Evolutionary conservation across 2,888 invertebrate species (phyloP), one percentile per base, ranked within the genome.

Genomic region (Mesorhabditis spiculigera): DNA sequence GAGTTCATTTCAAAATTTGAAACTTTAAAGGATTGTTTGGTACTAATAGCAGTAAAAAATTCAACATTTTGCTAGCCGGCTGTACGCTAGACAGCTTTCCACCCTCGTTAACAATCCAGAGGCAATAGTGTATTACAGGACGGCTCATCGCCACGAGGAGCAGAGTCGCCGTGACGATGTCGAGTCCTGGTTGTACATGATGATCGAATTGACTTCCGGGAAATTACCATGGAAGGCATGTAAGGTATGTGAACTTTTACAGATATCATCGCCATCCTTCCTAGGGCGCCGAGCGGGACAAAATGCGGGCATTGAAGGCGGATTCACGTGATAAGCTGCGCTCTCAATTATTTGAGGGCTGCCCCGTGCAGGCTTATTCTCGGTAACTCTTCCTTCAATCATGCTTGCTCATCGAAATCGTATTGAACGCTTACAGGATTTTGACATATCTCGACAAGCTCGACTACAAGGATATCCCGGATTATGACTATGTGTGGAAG

Each of bases 141-240:
- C 28, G 28, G 28, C 28, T 28, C 28, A 28, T 28, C 28, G 28
- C 4, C 66, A 74, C 71, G 74, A 71, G 61, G 77, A 77, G 42
- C 77, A 77, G 63, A 73, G 73, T 4, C 70, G 77, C 1, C 74
- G 74, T 63, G 77, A 77, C 67, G 77, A 77, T 44, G 62, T 75
- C 28, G 77, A 77, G 67, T 67, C 74, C 13, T 77, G 77, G 77
- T 75, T 75, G 77, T 77, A 77, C 67, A 75, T 75, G 77, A 50
- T 71, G 2, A 69, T 72, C 44, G 77, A 77, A 68, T 68, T 73
- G 66, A 72, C 74, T 41, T 62, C 68, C 6, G 58, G 65, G 45
- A 71, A 73, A 16, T 45, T 77, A 41, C 77, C 77, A 28, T 77
- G 77, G 77, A 77, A 72, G 43, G 44, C 58, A n/a, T 45, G 16